phyloP scores from a whole-genome alignment of 2,888 invertebrate species.

The Miltochrista miniata region DNA sequence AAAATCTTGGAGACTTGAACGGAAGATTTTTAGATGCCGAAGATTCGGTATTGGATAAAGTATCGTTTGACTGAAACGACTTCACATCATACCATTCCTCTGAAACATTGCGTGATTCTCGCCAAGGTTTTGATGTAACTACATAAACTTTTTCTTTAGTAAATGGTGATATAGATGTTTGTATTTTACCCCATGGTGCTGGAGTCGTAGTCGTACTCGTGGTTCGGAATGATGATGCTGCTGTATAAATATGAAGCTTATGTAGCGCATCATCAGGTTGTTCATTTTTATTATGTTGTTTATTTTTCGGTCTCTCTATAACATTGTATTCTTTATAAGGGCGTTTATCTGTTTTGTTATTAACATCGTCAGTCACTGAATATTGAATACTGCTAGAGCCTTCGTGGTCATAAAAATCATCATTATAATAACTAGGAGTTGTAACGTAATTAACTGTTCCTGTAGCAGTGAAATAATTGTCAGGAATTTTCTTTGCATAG shows the following conservation, averaged over 20 bases:
- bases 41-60: slow-evolving; percentile 46
- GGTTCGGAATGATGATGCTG: slow-evolving; percentile 68
- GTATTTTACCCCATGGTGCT: slow-evolving; percentile 86
- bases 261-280: slow-evolving; percentile 49
- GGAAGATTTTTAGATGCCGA: slow-evolving; percentile 56
- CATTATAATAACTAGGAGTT: slow-evolving; percentile 59
- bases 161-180: slow-evolving; percentile 88
- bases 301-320: slow-evolving; percentile 61
- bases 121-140: slow-evolving; percentile 89
- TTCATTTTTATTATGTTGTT: slow-evolving; percentile 52
- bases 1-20: slow-evolving; percentile 81
- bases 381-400: slow-evolving; percentile 75
- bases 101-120: slow-evolving; percentile 52
- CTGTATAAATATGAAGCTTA: slow-evolving; percentile 69
- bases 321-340: slow-evolving; percentile 63
- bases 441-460: slow-evolving; percentile 67
- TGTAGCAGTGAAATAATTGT: slow-evolving; percentile 88
- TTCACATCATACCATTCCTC: slow-evolving; percentile 58
- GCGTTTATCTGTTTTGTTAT: slow-evolving; percentile 44
- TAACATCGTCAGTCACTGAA: slow-evolving; percentile 57
- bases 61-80: slow-evolving; percentile 65
- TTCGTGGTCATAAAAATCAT: slow-evolving; percentile 75
- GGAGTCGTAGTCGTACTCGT: slow-evolving; percentile 67
- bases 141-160: slow-evolving; percentile 92
- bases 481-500: slow-evolving; percentile 90